phyloP scores from a whole-genome alignment of 2,113 vertebrate species.

The Aegotheles bennettii region DNA sequence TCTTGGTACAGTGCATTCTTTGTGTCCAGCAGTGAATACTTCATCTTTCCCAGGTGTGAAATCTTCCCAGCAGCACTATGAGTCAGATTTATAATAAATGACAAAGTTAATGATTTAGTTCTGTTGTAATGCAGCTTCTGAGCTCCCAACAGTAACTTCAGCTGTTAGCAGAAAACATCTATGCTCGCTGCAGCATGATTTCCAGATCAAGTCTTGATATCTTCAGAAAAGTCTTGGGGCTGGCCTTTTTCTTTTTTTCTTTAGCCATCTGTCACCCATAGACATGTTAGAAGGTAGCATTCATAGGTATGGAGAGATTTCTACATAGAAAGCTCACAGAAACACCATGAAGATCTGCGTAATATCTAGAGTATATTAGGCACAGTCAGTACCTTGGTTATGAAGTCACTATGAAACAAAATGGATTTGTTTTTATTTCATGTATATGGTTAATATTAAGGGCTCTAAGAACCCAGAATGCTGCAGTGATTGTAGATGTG shows the following conservation, averaged over 20 bases:
- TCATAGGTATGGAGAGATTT: neutral
- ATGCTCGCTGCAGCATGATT: neutral
- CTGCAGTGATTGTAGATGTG: neutral
- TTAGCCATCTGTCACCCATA: neutral
- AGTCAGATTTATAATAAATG: conserved; percentile 20
- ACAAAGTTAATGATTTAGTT: conserved; percentile 10
- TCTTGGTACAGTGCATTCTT: conserved; percentile 1
- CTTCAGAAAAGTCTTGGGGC: neutral
- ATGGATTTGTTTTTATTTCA: neutral
- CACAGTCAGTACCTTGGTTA: neutral
- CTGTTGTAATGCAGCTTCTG: neutral
- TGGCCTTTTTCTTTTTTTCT: neutral
- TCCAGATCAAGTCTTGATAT: neutral
- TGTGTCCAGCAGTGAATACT: conserved; percentile 35
- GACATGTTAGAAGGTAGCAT: neutral
- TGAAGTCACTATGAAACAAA: neutral
- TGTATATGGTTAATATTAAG: neutral
- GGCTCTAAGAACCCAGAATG: neutral
- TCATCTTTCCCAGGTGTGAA: conserved; percentile 51
- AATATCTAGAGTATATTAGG: neutral
- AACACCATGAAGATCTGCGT: neutral
- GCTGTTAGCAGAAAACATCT: neutral
- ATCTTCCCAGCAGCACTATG: conserved; percentile 6
- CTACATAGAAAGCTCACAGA: neutral
- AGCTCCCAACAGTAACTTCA: neutral